Evolutionary conservation across 2,888 invertebrate species (phyloP), one percentile per base, ranked within the genome.

Genomic region (Heliconius ethilla): DNA sequence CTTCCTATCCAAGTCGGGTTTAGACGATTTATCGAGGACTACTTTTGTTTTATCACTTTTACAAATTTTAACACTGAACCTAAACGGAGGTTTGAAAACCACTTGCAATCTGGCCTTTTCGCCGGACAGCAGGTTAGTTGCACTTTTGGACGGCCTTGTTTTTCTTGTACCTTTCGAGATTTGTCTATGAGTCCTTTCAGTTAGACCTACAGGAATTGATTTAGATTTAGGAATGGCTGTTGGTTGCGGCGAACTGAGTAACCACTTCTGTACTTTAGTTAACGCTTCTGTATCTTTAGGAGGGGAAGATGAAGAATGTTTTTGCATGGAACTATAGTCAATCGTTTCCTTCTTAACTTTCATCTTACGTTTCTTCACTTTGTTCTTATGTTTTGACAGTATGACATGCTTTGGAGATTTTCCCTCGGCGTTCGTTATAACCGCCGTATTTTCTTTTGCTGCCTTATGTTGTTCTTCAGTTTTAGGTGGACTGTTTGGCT

Each of bases 211-310:
- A 0, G 98, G 97, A 2, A 97, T 97, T 1, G 97, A 98, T 88
- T 98, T 97, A 55, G 97, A 97, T 89, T 98, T 98, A 13, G 97
- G 96, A 85, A 97, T 95, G 74, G 90, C 92, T 29, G 95, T 90
- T 3, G 95, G 94, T 83, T 94, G 93, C 75, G 96, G 97, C 1
- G 97, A 97, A 81, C 97, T 97, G 75, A 97, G 89, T 76, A 98
- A 91, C 98, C 98, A 98, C 84, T 97, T 97, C 85, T 97, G 97
- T n/a, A 98, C 98, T 90, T 97, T 98, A 29, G 97, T 97, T 90
- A 86, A 92, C 25, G 95, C 93, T 84, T 95, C 95, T 11, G 92
- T 95, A 82, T 95, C 95, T 84, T 95, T 95, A 70, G 94, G 93
- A 33, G 95, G 95, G 11, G 82, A 66, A 25, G 95, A 92, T 40